Base-by-base conservation (phyloP, 2,113 vertebrate species). In the Thomomys bottae region DNA sequence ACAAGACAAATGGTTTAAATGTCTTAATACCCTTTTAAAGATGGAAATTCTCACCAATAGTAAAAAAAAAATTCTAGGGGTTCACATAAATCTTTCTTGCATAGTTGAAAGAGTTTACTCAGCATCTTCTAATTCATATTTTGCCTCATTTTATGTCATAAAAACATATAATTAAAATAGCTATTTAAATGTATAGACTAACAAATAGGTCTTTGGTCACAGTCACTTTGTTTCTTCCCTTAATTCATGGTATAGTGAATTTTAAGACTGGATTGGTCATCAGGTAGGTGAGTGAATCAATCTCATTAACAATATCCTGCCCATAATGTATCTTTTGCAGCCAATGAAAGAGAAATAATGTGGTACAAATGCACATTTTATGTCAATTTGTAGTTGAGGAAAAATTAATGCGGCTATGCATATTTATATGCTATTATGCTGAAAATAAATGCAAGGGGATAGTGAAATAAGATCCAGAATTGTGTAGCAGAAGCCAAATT, bases 181-280 rank as follows among this genome's bases (percentile, higher is more conserved):
- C 18, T 28, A 24, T 76, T 34, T 76, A 85, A 91, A 90, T 28
- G 70, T 8, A 6, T 36, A 5, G 14, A 40, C 21, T 36, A 83
- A 77, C 45, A 38, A 57, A 77, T 1, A 81, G 9, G 63, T n/a
- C 20, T 63, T 86, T 28, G 64, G 34, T 87, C 78, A 63, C 14
- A 28, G 63, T 40, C n/a, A 38, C 2, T 78, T 86, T 88, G 42
- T 63, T 49, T 77, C 49, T 12, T 84, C 8, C 26, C 45, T 28
- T 21, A 18, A 63, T 87, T 68, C n/a, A 82, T 87, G 76, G 73
- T 67, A n/a, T 26, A 63, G 4, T 64, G 78, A 82, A 77, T 72
- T 77, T 89, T 88, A 34, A 73, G 90, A 73, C 34, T 54, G 6
- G 3, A 49, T 63, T 91, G 66, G 3, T 84, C 82, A 92, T 57